A percentile compares a stretch with the other conserved stretches of the same genome.
These are phyloP conservation scores for Pristionchus entomophagus DNA, from an alignment of 2,888 invertebrate genomes.

Conservation along the genomic window DNA sequence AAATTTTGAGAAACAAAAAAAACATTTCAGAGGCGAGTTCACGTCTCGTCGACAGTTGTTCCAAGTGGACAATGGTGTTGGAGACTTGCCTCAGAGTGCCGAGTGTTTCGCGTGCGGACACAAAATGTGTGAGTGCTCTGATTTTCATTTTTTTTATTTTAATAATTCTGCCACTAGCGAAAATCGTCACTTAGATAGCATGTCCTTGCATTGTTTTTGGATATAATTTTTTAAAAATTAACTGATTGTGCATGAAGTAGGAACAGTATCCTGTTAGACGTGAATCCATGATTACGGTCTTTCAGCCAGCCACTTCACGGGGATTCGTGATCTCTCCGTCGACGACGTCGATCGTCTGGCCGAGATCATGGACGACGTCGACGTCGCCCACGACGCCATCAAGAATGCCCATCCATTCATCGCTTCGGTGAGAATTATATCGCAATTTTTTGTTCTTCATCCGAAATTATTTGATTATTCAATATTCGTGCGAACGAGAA, in stretches of 20 bases:
- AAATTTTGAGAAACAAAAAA: background rate
- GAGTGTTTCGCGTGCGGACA: background rate
- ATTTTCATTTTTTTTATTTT: background rate
- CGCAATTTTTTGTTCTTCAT: background rate
- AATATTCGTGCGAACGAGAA: no score
- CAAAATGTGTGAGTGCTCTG: background rate
- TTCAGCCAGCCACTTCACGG: background rate
- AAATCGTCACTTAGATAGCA: no score
- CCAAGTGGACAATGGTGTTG: background rate
- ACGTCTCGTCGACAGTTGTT: background rate
- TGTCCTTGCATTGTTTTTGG: no score
- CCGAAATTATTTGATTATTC: background rate
- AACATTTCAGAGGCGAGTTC: background rate
- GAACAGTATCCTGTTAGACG: no score
- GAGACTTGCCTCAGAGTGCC: background rate
- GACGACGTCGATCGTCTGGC: slow-evolving; percentile 15
- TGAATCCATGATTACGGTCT: background rate
- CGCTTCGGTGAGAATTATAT: background rate
- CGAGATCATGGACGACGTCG: slow-evolving; percentile 3
- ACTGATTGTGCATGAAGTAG: no score
- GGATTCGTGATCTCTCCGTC: slow-evolving; percentile 2
- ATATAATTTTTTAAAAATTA: no score
- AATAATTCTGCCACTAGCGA: no score
- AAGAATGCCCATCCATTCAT: background rate
- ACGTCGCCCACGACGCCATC: background rate